Evolutionary conservation across 2,888 invertebrate genomes (phyloP).

Genomic region (Diloba caeruleocephala): DNA sequence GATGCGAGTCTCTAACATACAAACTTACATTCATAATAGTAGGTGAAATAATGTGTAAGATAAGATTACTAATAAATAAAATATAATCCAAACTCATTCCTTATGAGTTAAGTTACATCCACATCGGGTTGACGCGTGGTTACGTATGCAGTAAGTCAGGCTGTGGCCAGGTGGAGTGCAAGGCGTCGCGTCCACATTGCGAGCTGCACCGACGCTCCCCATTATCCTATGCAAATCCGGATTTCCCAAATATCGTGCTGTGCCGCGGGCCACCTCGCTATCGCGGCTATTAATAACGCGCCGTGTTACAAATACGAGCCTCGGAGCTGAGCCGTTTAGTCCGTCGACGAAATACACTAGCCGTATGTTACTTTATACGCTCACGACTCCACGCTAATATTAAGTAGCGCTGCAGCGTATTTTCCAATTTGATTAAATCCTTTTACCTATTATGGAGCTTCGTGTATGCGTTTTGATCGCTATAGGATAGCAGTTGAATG

Average conservation of each 20-base stretch:
- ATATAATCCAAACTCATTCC: conserved; percentile 25
- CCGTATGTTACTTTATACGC: conserved; percentile 74
- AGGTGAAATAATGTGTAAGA: too few species aligned
- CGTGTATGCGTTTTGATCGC: conserved; percentile 51
- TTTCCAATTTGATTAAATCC: conserved; percentile 67
- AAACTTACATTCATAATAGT: too few species aligned
- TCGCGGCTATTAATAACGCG: conserved; percentile 86
- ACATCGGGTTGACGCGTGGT: conserved; percentile 39
- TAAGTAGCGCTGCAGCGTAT: conserved; percentile 60
- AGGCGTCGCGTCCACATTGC: conserved; percentile 65
- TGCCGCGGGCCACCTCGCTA: conserved; percentile 83
- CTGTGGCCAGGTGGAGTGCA: conserved; percentile 53
- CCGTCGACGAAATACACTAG: conserved; percentile 78
- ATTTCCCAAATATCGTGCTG: conserved; percentile 85
- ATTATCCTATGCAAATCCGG: conserved; percentile 88
- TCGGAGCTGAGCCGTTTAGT: conserved; percentile 78
- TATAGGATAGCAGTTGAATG: conserved; percentile 42
- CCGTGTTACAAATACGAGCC: conserved; percentile 81
- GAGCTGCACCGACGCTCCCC: conserved; percentile 65
- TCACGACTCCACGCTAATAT: conserved; percentile 60
- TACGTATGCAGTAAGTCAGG: conserved; percentile 60
- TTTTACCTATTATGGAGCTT: conserved; percentile 61
- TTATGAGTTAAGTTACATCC: conserved; percentile 39
- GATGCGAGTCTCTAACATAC: too few species aligned
- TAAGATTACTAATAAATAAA: neutral